These are phyloP conservation scores for Australoheros facetus DNA, from an alignment of 2,797 vertebrate species.

Conservation along the genomic window DNA sequence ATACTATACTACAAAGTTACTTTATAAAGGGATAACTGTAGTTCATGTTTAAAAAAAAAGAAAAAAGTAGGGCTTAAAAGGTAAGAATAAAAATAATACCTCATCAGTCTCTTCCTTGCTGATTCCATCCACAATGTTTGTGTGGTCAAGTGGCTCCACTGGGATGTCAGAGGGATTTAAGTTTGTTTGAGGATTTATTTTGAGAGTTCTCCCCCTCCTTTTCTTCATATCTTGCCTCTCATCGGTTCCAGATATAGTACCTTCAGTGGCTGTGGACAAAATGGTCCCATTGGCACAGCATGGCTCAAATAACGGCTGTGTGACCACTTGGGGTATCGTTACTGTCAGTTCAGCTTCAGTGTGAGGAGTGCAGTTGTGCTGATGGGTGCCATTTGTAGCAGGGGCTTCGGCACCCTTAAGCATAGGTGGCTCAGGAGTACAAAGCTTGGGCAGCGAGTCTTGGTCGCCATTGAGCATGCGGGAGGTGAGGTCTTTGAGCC, in stretches of 20 bases:
- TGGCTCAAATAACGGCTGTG: slow-evolving; percentile 85
- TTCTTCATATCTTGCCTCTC: slow-evolving; percentile 75
- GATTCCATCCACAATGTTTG: slow-evolving; percentile 19
- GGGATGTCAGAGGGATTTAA: slow-evolving; percentile 33
- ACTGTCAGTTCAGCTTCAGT: slow-evolving; percentile 88
- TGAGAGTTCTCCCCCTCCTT: slow-evolving; percentile 84
- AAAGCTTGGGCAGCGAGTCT: slow-evolving; percentile 83
- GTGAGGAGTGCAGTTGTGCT: slow-evolving; percentile 82
- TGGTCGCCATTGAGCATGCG: slow-evolving; percentile 94
- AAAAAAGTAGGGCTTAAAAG: neutral
- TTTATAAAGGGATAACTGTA: neutral
- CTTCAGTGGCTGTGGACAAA: slow-evolving; percentile 60
- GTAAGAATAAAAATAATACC: slow-evolving; percentile 49
- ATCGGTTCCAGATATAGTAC: slow-evolving; percentile 45
- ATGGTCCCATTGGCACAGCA: slow-evolving; percentile 84
- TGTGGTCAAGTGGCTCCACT: slow-evolving; percentile 18
- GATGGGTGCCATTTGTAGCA: slow-evolving; percentile 71
- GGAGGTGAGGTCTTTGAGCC: slow-evolving; percentile 93
- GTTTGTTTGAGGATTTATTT: slow-evolving; percentile 81
- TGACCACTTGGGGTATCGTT: slow-evolving; percentile 88
- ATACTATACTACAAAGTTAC: too few species aligned
- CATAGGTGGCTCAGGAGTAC: slow-evolving; percentile 81
- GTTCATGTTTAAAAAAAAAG: neutral
- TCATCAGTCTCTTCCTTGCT: slow-evolving; percentile 33
- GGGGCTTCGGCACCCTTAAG: slow-evolving; percentile 86